A percentile compares a stretch with the other conserved stretches of the same genome.
phyloP scores from a whole-genome alignment of 2,113 vertebrate species.

The Crotalus tigris region DNA sequence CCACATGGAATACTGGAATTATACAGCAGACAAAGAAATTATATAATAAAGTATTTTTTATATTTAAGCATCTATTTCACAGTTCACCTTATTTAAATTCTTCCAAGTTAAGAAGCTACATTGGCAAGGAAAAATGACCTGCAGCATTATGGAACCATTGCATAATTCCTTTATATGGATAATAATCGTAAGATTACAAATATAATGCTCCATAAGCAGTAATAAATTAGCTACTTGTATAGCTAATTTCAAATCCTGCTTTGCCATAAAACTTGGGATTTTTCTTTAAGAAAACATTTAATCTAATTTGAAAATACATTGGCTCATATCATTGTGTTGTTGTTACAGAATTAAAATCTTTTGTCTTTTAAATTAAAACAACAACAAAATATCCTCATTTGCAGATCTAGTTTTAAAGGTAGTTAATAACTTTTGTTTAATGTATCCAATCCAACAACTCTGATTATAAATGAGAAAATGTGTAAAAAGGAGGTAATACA shows the following conservation, averaged over 20 bases:
- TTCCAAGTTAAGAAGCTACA: background rate
- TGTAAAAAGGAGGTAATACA: background rate
- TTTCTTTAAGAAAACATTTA: background rate
- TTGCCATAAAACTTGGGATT: constrained; percentile 3
- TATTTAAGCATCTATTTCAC: background rate
- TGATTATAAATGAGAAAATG: background rate
- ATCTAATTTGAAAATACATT: constrained; percentile 13
- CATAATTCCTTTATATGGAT: constrained; percentile 25
- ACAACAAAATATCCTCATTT: background rate
- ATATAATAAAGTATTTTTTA: background rate
- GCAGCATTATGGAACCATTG: constrained; percentile 31
- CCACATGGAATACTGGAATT: background rate
- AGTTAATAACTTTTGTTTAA: background rate
- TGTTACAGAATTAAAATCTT: background rate
- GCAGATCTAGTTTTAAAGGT: background rate
- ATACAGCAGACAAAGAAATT: background rate
- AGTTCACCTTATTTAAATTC: background rate
- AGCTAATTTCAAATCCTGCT: constrained; percentile 12
- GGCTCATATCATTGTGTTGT: background rate
- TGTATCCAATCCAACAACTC: background rate
- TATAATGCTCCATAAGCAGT: constrained; percentile 22
- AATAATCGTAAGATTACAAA: constrained; percentile 38
- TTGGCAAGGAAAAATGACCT: constrained; percentile 38
- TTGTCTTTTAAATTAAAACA: background rate
- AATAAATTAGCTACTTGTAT: background rate